A percentile compares a stretch with the other conserved stretches of the same genome.
phyloP scores from a whole-genome alignment of 2,797 vertebrate genomes.

The Hylomyscus alleni region DNA sequence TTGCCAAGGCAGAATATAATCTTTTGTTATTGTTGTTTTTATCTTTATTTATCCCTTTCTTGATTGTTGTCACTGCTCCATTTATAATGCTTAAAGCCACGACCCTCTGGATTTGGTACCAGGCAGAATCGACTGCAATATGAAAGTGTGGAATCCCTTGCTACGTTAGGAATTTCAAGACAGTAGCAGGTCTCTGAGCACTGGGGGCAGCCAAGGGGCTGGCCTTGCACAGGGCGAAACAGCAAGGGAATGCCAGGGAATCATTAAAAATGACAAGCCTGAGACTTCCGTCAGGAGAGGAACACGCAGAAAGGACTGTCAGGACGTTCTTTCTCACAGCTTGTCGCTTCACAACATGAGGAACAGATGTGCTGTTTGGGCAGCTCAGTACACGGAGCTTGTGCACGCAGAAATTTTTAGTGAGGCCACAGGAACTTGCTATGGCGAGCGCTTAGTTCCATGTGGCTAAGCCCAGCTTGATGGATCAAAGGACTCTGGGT shows the following conservation, averaged over 20 bases:
- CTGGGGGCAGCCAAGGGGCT: not conserved
- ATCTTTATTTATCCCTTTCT: constrained; percentile 22
- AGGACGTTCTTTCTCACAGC: not conserved
- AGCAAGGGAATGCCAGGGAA: not conserved
- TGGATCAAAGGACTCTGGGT: not conserved
- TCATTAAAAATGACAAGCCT: not conserved
- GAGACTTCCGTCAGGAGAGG: not conserved
- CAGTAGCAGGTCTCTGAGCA: not conserved
- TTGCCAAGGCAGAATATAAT: not conserved
- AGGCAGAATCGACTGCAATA: not conserved
- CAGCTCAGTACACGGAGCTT: not conserved
- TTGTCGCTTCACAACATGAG: not conserved
- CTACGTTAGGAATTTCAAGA: not conserved
- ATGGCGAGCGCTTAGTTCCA: not conserved
- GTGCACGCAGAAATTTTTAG: not conserved
- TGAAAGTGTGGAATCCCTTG: not conserved
- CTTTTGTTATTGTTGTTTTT: constrained; percentile 1
- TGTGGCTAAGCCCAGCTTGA: not conserved
- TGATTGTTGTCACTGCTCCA: not conserved
- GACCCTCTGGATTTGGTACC: not conserved
- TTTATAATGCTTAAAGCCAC: constrained; percentile 26
- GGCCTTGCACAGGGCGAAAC: not conserved
- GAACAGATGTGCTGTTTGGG: not conserved
- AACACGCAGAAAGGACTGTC: not conserved
- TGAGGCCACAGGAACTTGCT: not conserved